Evolutionary conservation across 2,888 invertebrate genomes (phyloP).

Genomic region (Cephus pygmeus): DNA sequence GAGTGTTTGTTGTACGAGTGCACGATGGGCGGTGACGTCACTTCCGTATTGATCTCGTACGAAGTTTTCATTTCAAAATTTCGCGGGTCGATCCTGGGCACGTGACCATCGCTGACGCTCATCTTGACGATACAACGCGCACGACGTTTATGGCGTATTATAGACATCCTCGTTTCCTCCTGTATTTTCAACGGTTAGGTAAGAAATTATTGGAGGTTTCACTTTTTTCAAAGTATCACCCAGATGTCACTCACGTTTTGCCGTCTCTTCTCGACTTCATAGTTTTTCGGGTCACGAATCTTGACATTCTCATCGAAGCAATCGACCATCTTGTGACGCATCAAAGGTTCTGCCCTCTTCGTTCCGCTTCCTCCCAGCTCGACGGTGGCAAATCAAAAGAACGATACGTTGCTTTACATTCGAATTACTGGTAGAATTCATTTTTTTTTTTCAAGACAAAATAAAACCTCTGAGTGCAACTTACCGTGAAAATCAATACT

Average conservation of each 20-base stretch:
- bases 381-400: constrained; percentile 14
- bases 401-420: not conserved
- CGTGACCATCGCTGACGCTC: not conserved
- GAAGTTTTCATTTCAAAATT: constrained; percentile 14
- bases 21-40: constrained; percentile 14
- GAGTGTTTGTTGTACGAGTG: constrained; percentile 8
- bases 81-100: not conserved
- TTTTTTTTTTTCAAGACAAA: not conserved
- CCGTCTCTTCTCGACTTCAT: constrained; percentile 28
- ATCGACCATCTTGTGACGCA: constrained; percentile 28
- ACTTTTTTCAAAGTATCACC: too few species aligned
- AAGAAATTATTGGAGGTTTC: too few species aligned
- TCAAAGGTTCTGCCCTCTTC: constrained; percentile 25
- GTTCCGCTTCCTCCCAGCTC: constrained; percentile 20
- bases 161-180: constrained; percentile 17
- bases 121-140: constrained; percentile 17
- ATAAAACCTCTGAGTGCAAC: not conserved
- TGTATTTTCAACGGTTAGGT: not conserved
- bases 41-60: constrained; percentile 7
- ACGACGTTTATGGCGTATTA: constrained; percentile 12
- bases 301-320: constrained; percentile 30
- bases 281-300: constrained; percentile 28
- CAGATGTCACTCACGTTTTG: constrained; percentile 22
- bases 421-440: not conserved
- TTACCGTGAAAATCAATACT: constrained; percentile 18